Percentiles rank a stretch among this genome's conserved stretches.
phyloP scores from a whole-genome alignment of 2,113 vertebrate genomes.

The Cottus gobio region DNA sequence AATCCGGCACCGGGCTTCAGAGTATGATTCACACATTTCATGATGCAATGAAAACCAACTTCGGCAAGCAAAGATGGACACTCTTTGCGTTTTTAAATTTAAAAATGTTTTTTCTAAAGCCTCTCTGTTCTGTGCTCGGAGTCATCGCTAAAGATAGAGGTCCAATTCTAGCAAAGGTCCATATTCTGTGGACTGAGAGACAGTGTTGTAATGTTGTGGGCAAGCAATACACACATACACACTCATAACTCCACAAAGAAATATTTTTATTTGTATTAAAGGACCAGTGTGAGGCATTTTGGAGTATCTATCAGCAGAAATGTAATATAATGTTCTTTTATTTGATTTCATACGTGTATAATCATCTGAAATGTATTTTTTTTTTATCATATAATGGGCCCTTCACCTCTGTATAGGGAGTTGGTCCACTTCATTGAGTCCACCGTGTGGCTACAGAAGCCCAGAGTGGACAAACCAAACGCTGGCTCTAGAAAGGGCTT shows the following conservation, averaged over 20 bases:
- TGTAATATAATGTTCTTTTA: neutral
- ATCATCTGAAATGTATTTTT: neutral
- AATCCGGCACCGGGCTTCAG: neutral
- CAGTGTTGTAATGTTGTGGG: too few relatives aligned
- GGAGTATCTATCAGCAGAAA: neutral
- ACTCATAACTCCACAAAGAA: neutral
- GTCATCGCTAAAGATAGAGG: slow-evolving; percentile 18
- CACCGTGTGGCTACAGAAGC: too few relatives aligned
- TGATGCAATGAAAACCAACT: neutral
- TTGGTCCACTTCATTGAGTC: too few relatives aligned
- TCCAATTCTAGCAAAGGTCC: neutral
- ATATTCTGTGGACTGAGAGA: neutral
- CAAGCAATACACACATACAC: too few relatives aligned
- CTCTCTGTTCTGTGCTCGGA: neutral
- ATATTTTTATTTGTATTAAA: neutral
- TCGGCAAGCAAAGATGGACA: neutral
- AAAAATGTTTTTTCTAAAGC: slow-evolving; percentile 7
- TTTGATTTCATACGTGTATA: neutral
- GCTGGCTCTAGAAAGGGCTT: too few relatives aligned
- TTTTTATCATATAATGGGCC: too few relatives aligned
- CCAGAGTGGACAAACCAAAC: too few relatives aligned
- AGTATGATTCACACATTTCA: neutral
- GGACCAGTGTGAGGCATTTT: neutral
- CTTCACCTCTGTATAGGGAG: too few relatives aligned
- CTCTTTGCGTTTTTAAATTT: slow-evolving; percentile 18